Percentiles rank a stretch among this genome's conserved stretches.
These are phyloP conservation scores for Triplophysa yarkandensis DNA, from an alignment of 2,797 vertebrate species.

Conservation along the genomic window DNA sequence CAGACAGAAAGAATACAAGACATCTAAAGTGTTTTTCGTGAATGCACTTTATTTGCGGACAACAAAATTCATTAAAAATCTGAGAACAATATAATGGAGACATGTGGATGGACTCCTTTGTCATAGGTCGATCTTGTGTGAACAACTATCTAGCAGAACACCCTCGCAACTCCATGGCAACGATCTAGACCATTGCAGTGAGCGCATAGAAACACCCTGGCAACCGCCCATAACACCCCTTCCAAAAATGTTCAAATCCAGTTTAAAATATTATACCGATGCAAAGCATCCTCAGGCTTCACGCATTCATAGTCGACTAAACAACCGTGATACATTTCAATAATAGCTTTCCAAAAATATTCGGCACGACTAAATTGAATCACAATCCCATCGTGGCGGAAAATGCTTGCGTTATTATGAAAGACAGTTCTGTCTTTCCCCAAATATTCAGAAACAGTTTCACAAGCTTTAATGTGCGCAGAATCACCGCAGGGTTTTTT, in stretches of 20 bases:
- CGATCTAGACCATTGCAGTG: background rate
- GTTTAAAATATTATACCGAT: background rate
- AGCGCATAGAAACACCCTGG: background rate
- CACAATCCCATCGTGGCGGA: slow-evolving; percentile 9
- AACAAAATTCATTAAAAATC: too few species aligned
- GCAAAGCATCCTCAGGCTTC: background rate
- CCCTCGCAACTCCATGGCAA: background rate
- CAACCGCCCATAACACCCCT: background rate
- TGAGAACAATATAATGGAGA: too few species aligned
- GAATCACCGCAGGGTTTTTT: slow-evolving; percentile 43
- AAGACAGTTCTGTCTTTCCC: slow-evolving; percentile 18
- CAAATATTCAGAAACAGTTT: slow-evolving; percentile 14
- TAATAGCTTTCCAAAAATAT: slow-evolving; percentile 34
- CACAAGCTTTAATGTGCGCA: slow-evolving; percentile 37
- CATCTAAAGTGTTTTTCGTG: too few species aligned
- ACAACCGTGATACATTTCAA: slow-evolving; percentile 6
- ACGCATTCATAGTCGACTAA: background rate
- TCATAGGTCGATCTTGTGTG: too few species aligned
- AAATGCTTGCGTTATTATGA: slow-evolving; percentile 21
- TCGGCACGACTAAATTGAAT: slow-evolving; percentile 20
- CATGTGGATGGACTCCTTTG: background rate
- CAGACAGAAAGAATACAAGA: too few species aligned
- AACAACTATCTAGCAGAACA: background rate
- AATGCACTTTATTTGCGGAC: too few species aligned
- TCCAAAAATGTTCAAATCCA: background rate